phyloP scores from a whole-genome alignment of 2,113 vertebrate genomes.

The Irena cyanogastra region DNA sequence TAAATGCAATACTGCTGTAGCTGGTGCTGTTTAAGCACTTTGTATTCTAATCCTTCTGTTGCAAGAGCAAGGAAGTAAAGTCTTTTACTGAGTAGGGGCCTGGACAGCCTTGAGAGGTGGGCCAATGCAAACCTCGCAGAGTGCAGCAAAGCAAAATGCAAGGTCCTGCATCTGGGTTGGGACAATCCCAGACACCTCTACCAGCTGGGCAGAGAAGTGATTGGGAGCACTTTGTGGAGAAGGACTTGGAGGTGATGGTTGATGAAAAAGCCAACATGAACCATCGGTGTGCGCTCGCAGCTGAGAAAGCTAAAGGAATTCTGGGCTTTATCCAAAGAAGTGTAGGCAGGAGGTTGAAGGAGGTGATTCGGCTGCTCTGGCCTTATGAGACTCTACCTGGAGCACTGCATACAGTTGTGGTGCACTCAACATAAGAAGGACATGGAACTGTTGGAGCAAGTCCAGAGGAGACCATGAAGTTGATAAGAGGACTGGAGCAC shows the following conservation, averaged over 20 bases:
- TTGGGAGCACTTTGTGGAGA: not conserved
- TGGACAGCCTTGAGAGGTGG: not conserved
- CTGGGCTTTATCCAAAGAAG: not conserved
- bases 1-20: not conserved
- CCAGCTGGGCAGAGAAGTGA: not conserved
- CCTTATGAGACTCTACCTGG: not conserved
- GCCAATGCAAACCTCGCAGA: not conserved
- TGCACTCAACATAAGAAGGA: not conserved
- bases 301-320: not conserved
- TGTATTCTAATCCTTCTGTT: not conserved
- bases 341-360: not conserved
- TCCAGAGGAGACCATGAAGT: not conserved
- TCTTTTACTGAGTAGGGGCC: not conserved
- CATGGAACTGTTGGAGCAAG: not conserved
- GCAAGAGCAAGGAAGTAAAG: not conserved
- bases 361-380: not conserved
- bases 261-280: not conserved
- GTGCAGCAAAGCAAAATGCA: not conserved
- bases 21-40: not conserved
- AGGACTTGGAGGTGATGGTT: not conserved
- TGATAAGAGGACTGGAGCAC: not conserved
- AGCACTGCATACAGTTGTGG: not conserved
- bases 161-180: not conserved
- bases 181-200: not conserved
- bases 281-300: fast-evolving